Evolutionary conservation across 2,888 invertebrate species (phyloP).

Genomic region (Muscina levida): DNA sequence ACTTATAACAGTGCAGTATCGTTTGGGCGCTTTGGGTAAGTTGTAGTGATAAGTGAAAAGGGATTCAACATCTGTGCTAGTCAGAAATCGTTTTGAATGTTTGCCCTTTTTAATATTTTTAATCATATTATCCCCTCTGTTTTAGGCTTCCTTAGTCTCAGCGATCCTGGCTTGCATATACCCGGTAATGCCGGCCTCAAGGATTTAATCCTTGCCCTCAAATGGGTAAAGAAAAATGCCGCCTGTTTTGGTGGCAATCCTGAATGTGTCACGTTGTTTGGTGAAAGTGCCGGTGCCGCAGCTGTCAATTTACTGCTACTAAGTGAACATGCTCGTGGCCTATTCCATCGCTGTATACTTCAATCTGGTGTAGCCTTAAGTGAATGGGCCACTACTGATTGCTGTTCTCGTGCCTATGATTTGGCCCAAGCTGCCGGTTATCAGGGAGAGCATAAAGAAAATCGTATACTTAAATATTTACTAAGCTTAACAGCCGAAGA

Average conservation of each 20-base stretch:
- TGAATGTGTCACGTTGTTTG: constrained; percentile 80
- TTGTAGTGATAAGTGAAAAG: no score
- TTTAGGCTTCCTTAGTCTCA: constrained; percentile 78
- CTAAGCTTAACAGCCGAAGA: constrained; percentile 66
- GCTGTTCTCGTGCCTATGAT: constrained; percentile 55
- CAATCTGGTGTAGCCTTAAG: constrained; percentile 68
- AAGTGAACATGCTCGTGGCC: constrained; percentile 78
- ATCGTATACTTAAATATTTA: constrained; percentile 72
- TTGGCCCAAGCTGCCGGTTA: constrained; percentile 70
- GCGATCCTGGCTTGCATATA: constrained; percentile 77
- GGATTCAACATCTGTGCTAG: no score
- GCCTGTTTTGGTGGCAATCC: constrained; percentile 79
- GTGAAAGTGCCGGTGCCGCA: constrained; percentile 80
- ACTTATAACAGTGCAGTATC: constrained; percentile 78
- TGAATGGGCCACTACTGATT: constrained; percentile 66
- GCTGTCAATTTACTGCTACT: constrained; percentile 77
- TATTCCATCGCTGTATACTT: constrained; percentile 71
- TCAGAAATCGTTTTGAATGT: no score
- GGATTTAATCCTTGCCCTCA: constrained; percentile 79
- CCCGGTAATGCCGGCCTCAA: constrained; percentile 81
- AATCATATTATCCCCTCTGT: no score
- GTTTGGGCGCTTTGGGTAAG: constrained; percentile 77
- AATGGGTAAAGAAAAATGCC: constrained; percentile 80
- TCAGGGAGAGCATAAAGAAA: constrained; percentile 70
- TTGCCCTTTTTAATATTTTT: no score